Percentiles rank a stretch among this genome's conserved stretches.
Conservation (phyloP, 2,113 vertebrate species). For the Azemiops feae region DNA sequence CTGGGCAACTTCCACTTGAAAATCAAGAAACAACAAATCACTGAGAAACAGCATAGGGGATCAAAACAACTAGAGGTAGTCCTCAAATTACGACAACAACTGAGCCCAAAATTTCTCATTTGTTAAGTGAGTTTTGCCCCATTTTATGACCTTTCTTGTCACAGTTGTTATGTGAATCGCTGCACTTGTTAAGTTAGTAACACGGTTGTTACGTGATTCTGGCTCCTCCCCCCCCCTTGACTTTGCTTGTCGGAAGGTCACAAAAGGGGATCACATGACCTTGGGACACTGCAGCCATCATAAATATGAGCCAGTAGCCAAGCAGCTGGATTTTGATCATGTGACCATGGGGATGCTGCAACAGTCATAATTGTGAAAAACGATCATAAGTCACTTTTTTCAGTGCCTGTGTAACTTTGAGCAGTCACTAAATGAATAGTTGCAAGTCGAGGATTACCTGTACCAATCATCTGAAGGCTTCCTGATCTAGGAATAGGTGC, state of each 20-base stretch:
- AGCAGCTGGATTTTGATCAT: too few species aligned
- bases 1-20: neutral
- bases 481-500: neutral
- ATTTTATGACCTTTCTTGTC: neutral
- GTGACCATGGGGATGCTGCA: too few species aligned
- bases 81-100: neutral
- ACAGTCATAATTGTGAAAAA: neutral
- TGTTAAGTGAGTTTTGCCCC: neutral
- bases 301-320: too few species aligned
- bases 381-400: neutral
- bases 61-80: neutral
- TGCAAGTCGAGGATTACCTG: neutral
- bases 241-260: neutral
- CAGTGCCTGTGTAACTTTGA: neutral
- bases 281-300: neutral
- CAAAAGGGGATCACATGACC: neutral
- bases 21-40: neutral
- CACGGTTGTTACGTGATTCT: neutral
- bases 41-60: neutral
- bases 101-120: neutral
- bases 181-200: neutral
- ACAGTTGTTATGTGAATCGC: neutral
- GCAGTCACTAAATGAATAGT: neutral
- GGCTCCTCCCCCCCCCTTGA: neutral
- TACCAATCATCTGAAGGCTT: neutral